Evolutionary conservation across 2,797 vertebrate genomes (phyloP), one percentile per base, ranked within the genome.

Genomic region (Balearica regulorum): DNA sequence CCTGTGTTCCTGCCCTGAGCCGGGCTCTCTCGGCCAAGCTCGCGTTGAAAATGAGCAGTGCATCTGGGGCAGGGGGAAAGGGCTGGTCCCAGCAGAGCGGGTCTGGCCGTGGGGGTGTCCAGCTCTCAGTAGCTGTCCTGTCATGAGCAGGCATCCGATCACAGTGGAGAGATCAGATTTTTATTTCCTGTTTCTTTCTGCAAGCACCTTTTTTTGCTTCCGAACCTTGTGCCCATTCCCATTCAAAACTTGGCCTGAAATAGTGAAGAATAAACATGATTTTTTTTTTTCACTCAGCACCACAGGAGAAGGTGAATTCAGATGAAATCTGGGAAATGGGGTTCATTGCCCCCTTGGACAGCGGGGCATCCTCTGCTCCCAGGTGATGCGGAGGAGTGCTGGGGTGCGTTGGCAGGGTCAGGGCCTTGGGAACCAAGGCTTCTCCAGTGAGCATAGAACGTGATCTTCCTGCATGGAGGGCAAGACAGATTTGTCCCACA

Each of bases 51-150:
- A 51, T 6, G 46, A 65, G 22, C 1, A 1, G 57, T 39, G 24
- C 55, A 16, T 21, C 2, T 5, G 19, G 33, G 33, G 4, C 41
- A 66, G 48, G 49, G 41, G 48, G 69, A 41, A 69, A 69, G 61
- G 49, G 25, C 13, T 65, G 44, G 46, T 57, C 44, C 46, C 41
- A 58, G 64, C 22, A 48, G 62, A 82, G 66, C 1, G 9, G 44
- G 17, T 43, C 60, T 91, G 79, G 31, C 1, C 1, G 49, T 78
- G 53, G 17, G 20, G 22, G 24, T 37, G 19, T 86, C 79, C 90
- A 86, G 65, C 61, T 90, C 53, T 57, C 90, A 85, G 82, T 28
- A 83, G 80, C 88, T 90, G 79, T 86, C 57, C 83, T 88, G 83
- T 86, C 85, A 81, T 0, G 2, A 55, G 20, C 57, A 71, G 55